Evolutionary conservation across 2,888 invertebrate genomes (phyloP).

Genomic region (Bedellia somnulentella): DNA sequence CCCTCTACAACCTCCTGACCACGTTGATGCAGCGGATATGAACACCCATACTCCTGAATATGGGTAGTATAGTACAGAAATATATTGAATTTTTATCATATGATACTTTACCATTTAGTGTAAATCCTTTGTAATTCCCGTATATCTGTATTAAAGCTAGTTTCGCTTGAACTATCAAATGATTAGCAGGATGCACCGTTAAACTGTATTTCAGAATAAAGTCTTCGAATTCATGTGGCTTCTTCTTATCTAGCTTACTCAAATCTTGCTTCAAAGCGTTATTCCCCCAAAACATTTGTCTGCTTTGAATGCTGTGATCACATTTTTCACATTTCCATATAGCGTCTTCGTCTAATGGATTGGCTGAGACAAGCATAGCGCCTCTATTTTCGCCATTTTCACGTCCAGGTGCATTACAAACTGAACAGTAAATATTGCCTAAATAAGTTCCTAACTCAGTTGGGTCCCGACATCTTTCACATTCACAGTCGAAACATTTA

Average conservation of each 20-base stretch:
- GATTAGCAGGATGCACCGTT: conserved; percentile 68
- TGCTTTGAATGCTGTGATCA: conserved; percentile 53
- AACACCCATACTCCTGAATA: too few species aligned
- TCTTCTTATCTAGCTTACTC: conserved; percentile 47
- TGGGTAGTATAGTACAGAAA: too few species aligned
- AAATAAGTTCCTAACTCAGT: conserved; percentile 68
- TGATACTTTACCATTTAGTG: conserved; percentile 57
- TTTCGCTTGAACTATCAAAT: conserved; percentile 68
- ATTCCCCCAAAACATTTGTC: conserved; percentile 64
- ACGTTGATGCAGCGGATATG: too few species aligned
- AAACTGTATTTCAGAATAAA: conserved; percentile 65
- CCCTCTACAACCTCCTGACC: too few species aligned
- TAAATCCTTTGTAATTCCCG: conserved; percentile 61
- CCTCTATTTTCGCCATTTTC: conserved; percentile 17
- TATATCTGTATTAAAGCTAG: conserved; percentile 71
- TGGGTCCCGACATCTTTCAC: conserved; percentile 68
- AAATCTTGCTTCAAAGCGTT: conserved; percentile 65
- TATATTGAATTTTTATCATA: too few species aligned
- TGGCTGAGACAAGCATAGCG: conserved; percentile 59
- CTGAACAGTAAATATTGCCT: conserved; percentile 66
- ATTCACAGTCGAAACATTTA: conserved; percentile 72
- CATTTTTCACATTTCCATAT: conserved; percentile 70
- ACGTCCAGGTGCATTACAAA: conserved; percentile 53
- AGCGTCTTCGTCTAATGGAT: conserved; percentile 62
- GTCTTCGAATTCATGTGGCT: conserved; percentile 61